Base-by-base conservation (phyloP, 2,113 vertebrate genomes). In the Nanorana parkeri region DNA sequence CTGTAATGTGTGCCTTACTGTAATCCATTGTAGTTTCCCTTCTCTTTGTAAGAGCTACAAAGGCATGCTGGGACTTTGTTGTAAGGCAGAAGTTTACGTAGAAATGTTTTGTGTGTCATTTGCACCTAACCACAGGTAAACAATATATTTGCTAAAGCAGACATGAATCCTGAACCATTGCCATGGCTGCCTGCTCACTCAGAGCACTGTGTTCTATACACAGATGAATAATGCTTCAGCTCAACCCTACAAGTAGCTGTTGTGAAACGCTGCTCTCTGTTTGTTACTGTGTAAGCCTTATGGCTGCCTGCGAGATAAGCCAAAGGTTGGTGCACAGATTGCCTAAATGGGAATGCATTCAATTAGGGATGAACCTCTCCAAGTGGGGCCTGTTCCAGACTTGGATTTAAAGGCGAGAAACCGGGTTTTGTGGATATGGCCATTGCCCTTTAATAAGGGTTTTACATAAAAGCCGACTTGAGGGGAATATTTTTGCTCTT, bases 301-400 rank as follows among this genome's bases (percentile, higher is more conserved):
- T 78, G 76, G 63, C 76, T 78, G 76, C 76, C 76, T 78, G 47
- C 19, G 76, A 67, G 76, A 78, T 67, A 78, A 78, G 76, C 76
- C 75, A 78, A 78, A 78, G 76, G 76, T 78, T 78, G 76, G 63
- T 67, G 63, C 63, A 78, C 76, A 78, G 76, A 78, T 78, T 78
- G 76, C 63, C 32, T 23, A 78, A 65, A 67, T 17, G 76, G 76
- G 76, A 78, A 78, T 16, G 47, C 76, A 29, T 78, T 78, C 76
- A 78, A 78, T 78, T 66, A 78, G 76, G 76, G 24, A 55, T 67
- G 67, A 78, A 78, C 63, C 63, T 78, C 63, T 78, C 76, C 63
- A 78, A 78, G 47, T 10, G 76, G 47, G 3, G 51, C 17, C 63
- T 66, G 5, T 51, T 65, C 36, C 74, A 52, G 36, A 64, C n/a